Evolutionary conservation across 2,113 vertebrate species (phyloP).

Genomic region (Mustela lutreola): DNA sequence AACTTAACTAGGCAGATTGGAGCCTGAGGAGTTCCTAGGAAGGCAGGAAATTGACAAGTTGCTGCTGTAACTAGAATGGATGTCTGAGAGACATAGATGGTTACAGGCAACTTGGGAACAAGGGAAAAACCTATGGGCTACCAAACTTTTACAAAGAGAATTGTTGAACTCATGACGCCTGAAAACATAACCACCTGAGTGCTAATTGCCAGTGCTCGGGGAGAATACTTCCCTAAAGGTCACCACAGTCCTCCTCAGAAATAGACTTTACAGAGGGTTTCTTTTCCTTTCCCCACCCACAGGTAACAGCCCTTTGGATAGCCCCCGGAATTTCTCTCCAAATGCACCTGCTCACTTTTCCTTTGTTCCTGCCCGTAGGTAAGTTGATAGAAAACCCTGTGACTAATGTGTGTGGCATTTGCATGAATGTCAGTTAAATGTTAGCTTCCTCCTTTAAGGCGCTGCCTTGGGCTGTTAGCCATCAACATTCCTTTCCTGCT

Average conservation of each 20-base stretch:
- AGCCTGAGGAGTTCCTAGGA: background rate
- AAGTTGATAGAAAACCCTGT: conserved; percentile 81
- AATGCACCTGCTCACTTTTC: conserved; percentile 98
- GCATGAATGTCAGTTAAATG: conserved; percentile 24
- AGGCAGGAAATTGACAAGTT: conserved; percentile 4
- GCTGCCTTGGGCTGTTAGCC: background rate
- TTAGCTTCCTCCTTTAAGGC: background rate
- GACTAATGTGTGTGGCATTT: background rate
- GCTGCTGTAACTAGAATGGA: background rate
- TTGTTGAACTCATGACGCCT: background rate
- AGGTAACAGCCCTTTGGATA: conserved; percentile 98
- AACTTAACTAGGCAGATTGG: conserved; percentile 38
- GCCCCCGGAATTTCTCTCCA: conserved; percentile 98
- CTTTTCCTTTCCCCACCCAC: conserved; percentile 70
- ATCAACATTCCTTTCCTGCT: conserved; percentile 24
- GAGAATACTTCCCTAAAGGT: background rate
- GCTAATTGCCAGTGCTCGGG: background rate
- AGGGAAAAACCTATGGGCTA: background rate
- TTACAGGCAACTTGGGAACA: conserved; percentile 11
- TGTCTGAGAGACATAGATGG: background rate
- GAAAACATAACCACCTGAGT: conserved; percentile 13
- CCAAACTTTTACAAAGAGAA: conserved; percentile 44
- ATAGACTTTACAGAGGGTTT: background rate
- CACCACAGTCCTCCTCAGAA: background rate
- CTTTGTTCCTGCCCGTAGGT: conserved; percentile 97